Evolutionary conservation across 2,113 vertebrate genomes (phyloP), one percentile per base, ranked within the genome.

Genomic region (Leptobrachium leishanense): DNA sequence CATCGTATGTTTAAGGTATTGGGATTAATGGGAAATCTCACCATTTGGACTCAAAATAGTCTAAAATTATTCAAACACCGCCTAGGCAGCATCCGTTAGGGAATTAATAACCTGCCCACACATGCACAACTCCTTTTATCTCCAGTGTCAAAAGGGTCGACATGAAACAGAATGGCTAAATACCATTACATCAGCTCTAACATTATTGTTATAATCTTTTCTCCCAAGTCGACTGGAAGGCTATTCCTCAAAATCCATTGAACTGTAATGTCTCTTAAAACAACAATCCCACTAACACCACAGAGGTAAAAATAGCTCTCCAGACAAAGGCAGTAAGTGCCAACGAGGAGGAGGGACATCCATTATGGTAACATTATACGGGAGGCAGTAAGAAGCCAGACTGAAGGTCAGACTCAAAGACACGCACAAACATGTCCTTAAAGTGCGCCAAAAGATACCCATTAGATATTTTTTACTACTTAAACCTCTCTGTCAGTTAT

Each of bases 371-470:
- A 68, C 74, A 41, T 69, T 67, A 82, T 69, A 46, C 50, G 72
- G 76, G 59, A 74, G 57, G 55, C 42, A 78, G 59, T 2, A 50
- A 77, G 31, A 15, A 55, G 57, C 20, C 55, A 78, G 53, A 69
- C 55, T 54, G 57, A 70, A 69, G 76, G 72, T 64, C 65, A 74
- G 2, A 39, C 39, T 70, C 54, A 69, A 69, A 53, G 74, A 59
- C 67, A 72, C 46, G 66, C 41, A 77, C 50, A 77, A 68, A 74
- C 63, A 68, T 72, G 72, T 74, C 72, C 78, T 80, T 59, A 75
- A 44, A 46, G 46, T 59, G 57, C 72, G 9, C 41, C 50, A 31
- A 65, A 43, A 68, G 39, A 67, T 57, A 66, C 39, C 72, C 40
- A 74, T 41, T 15, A 66, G 20, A 42, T 15, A 68, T 74, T 31